Conservation (phyloP, 2,888 invertebrate genomes). For the Melipona beecheii region DNA sequence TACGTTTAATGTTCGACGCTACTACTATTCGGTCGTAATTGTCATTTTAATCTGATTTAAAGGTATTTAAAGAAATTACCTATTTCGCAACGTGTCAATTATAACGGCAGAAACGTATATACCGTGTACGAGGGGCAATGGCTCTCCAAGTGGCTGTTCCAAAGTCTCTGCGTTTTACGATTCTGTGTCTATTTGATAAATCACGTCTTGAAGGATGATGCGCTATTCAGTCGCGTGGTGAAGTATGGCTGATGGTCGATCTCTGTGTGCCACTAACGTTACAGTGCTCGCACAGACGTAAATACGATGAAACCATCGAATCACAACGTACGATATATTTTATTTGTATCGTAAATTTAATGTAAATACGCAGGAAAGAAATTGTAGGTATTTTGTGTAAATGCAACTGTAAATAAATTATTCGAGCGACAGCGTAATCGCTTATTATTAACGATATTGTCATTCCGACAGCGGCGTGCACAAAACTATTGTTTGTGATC, state of each 20-base stretch:
- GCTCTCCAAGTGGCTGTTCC: constrained; percentile 36
- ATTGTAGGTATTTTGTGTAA: constrained; percentile 71
- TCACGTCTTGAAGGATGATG: constrained; percentile 40
- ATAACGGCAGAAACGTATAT: constrained; percentile 57
- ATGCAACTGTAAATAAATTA: constrained; percentile 73
- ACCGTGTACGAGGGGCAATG: constrained; percentile 39
- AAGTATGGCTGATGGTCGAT: constrained; percentile 13
- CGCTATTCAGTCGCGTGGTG: constrained; percentile 40
- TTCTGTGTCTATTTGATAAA: constrained; percentile 51
- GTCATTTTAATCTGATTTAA: constrained; percentile 55
- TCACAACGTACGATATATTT: constrained; percentile 56
- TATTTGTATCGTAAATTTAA: constrained; percentile 60
- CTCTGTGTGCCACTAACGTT: background rate
- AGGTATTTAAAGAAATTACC: constrained; percentile 49
- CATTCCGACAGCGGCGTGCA: constrained; percentile 76
- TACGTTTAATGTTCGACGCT: constrained; percentile 62
- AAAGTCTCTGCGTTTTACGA: constrained; percentile 57
- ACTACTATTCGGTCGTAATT: constrained; percentile 50
- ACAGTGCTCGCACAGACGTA: constrained; percentile 10
- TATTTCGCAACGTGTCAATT: constrained; percentile 67
- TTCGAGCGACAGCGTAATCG: constrained; percentile 68
- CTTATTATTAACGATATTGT: constrained; percentile 73
- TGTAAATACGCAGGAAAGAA: constrained; percentile 67
- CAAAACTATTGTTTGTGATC: constrained; percentile 76
- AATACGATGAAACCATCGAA: constrained; percentile 38